These are phyloP conservation scores for Labrus mixtus DNA, from an alignment of 2,113 vertebrate species.

Conservation along the genomic window DNA sequence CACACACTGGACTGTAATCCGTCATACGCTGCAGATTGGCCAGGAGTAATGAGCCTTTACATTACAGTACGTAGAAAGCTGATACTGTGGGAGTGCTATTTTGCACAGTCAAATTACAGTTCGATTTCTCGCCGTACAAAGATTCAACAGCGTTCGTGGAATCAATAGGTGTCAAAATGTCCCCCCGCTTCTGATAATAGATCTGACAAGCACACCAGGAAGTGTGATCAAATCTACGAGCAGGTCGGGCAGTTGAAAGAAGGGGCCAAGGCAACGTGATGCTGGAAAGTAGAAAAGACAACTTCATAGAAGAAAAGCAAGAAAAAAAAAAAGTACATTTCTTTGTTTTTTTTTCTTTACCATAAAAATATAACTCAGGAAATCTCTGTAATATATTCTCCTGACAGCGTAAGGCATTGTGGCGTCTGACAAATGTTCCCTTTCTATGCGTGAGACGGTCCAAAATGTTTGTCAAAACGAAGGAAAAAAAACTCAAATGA, in stretches of 20 bases:
- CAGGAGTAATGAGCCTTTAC: constrained; percentile 62
- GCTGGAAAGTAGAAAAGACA: constrained; percentile 20
- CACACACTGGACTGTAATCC: constrained; percentile 24
- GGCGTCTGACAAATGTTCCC: constrained; percentile 45
- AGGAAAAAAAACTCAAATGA: constrained; percentile 12
- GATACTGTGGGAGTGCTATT: constrained; percentile 50
- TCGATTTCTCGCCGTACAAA: constrained; percentile 68
- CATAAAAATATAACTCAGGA: constrained; percentile 38
- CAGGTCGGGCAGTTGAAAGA: background rate
- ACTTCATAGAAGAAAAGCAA: constrained; percentile 6
- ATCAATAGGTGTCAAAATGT: constrained; percentile 66
- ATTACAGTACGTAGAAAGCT: constrained; percentile 48
- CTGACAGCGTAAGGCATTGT: constrained; percentile 42
- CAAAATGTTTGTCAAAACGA: constrained; percentile 34
- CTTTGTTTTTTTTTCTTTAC: constrained; percentile 3
- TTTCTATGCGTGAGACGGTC: constrained; percentile 4
- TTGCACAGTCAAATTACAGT: constrained; percentile 53
- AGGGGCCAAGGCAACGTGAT: constrained; percentile 7
- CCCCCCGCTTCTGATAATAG: constrained; percentile 45
- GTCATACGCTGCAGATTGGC: constrained; percentile 52
- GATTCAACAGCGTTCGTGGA: constrained; percentile 54
- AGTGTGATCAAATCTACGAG: constrained; percentile 36
- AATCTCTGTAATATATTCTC: constrained; percentile 24
- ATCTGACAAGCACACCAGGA: constrained; percentile 44
- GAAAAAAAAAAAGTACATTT: background rate